A percentile compares a stretch with the other conserved stretches of the same genome.
These are phyloP conservation scores for Papilio machaon DNA, from an alignment of 1,140 invertebrate species.

Conservation along the genomic window DNA sequence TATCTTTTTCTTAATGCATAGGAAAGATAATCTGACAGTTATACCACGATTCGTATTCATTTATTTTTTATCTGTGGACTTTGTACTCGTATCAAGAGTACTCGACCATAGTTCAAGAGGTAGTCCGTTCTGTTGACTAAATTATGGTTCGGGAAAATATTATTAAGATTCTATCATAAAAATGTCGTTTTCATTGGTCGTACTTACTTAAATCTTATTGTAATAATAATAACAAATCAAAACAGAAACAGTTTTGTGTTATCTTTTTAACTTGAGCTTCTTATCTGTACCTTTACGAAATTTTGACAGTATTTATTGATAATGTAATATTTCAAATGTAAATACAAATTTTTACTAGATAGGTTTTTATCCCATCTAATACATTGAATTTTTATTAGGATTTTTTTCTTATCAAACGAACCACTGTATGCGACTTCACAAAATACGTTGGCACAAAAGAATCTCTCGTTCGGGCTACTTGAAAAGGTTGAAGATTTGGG, in stretches of 20 bases:
- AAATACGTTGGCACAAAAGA: constrained; percentile 62
- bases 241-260: too few relatives aligned
- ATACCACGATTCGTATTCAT: neutral
- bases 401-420: constrained; percentile 54
- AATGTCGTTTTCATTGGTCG: neutral
- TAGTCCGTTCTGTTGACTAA: constrained; percentile 25
- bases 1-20: too few relatives aligned
- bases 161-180: constrained; percentile 21
- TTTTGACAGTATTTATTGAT: neutral
- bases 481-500: constrained; percentile 59
- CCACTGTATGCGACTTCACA: constrained; percentile 45
- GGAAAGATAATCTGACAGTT: neutral
- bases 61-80: neutral
- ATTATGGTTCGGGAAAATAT: constrained; percentile 41
- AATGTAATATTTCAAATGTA: neutral
- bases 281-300: too few relatives aligned
- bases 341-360: neutral
- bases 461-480: constrained; percentile 51
- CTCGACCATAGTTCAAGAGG: constrained; percentile 2
- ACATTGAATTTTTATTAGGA: constrained; percentile 50
- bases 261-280: too few relatives aligned
- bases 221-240: too few relatives aligned
- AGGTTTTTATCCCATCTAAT: constrained; percentile 32
- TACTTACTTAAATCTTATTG: neutral
- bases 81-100: neutral